A percentile compares a stretch with the other conserved stretches of the same genome.
phyloP scores from a whole-genome alignment of 2,797 vertebrate species.

The Sebastes nivosus region DNA sequence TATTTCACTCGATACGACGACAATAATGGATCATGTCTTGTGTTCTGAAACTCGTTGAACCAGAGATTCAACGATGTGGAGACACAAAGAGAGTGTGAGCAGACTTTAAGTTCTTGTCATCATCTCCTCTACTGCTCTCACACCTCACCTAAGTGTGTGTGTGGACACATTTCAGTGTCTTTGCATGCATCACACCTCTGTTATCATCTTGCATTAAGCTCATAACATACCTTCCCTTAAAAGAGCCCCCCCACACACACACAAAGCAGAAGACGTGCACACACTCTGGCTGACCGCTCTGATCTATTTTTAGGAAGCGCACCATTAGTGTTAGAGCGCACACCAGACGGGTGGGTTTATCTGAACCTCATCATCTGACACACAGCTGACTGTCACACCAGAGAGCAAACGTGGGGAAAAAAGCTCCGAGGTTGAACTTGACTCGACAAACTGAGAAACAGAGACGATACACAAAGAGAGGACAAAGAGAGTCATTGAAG shows the following conservation, averaged over 20 bases:
- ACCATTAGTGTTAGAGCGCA: slow-evolving; percentile 34
- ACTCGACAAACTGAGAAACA: neutral
- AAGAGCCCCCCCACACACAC: slow-evolving; percentile 15
- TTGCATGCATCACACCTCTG: slow-evolving; percentile 57
- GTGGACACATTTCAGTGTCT: slow-evolving; percentile 1
- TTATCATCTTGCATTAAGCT: slow-evolving; percentile 52
- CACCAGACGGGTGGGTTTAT: slow-evolving; percentile 41
- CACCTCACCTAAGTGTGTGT: neutral
- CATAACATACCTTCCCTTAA: slow-evolving; percentile 67
- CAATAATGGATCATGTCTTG: neutral
- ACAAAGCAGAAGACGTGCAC: neutral
- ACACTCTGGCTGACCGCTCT: slow-evolving; percentile 22
- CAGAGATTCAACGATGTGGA: neutral
- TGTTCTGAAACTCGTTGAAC: neutral
- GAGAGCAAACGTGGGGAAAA: neutral
- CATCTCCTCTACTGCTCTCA: neutral
- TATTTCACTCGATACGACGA: too few species aligned
- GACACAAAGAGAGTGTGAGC: slow-evolving; percentile 1
- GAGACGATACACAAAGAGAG: neutral
- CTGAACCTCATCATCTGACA: slow-evolving; percentile 27
- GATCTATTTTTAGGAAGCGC: slow-evolving; percentile 51
- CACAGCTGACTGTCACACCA: slow-evolving; percentile 20
- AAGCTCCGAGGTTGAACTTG: neutral
- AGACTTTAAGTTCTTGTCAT: slow-evolving; percentile 17
- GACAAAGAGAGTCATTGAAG: neutral